A percentile compares a stretch with the other conserved stretches of the same genome.
These are phyloP conservation scores for Salvelinus fontinalis DNA, from an alignment of 2,113 vertebrate genomes.

Conservation along the genomic window DNA sequence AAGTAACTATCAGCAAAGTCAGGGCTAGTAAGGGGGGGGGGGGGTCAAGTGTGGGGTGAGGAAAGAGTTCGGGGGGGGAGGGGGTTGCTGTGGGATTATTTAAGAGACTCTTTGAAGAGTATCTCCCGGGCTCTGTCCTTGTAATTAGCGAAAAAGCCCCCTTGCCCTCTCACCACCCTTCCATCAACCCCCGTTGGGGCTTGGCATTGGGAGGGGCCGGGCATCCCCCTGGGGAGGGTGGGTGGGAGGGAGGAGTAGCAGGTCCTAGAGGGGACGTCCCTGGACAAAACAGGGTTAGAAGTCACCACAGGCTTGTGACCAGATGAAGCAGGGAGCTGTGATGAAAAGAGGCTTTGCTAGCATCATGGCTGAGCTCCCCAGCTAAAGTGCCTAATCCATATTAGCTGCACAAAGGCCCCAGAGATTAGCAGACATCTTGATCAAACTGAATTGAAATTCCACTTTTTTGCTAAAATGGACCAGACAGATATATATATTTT, in stretches of 20 bases:
- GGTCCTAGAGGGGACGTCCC: conserved; percentile 53
- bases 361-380: conserved; percentile 63
- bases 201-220: conserved; percentile 44
- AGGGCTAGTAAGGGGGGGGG: no score
- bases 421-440: conserved; percentile 68
- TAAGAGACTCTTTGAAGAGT: no score
- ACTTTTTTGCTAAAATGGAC: conserved; percentile 30
- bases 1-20: no score
- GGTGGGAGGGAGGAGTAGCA: conserved; percentile 40
- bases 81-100: no score
- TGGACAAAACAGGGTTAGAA: conserved; percentile 57
- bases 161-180: conserved; percentile 65
- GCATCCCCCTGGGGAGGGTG: conserved; percentile 49
- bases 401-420: conserved; percentile 66
- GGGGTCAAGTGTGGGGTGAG: not conserved
- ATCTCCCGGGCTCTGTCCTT: conserved; percentile 65
- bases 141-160: conserved; percentile 72
- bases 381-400: conserved; percentile 75
- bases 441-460: conserved; percentile 69
- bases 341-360: conserved; percentile 71
- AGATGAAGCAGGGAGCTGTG: conserved; percentile 61
- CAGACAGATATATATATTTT: conserved; percentile 48
- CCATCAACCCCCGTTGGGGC: conserved; percentile 48
- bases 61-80: not conserved
- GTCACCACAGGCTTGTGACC: conserved; percentile 67